Base-by-base conservation (phyloP, 2,888 invertebrate species). In the Diarsia dahlii region DNA sequence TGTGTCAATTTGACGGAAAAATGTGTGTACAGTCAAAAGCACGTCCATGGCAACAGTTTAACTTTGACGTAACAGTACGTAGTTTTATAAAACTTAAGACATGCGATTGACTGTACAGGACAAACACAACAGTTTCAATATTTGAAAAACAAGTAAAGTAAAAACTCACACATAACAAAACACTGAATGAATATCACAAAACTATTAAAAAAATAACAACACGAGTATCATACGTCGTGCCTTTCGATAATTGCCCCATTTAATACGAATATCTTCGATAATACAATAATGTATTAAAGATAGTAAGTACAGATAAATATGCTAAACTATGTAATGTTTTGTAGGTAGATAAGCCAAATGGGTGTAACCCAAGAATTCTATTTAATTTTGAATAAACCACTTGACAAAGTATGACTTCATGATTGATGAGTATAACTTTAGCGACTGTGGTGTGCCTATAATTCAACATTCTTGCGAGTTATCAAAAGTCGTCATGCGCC, bases 131-230 rank as follows among this genome's bases (percentile, higher is more conserved):
- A 39, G 15, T 15, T 23, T 4, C 34, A 34, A 60, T 1, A 20
- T 60, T 34, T 34, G 23, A 8, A 13, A 20, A 15, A 54, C 28
- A 52, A 18, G 46, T 23, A 66, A 13, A 28, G 3, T 6, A n/a
- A 15, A 58, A 60, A 82, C 82, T 82, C 72, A 82, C 82, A 84
- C 82, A 82, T 82, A 58, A 13, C 82, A 18, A 8, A 60, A 34
- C 50, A 73, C 69, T 71, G 39, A 23, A 64, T 46, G 34, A 66
- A 39, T 62, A 65, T 62, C 70, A 83, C 68, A 28, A 46, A 67
- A 52, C 48, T n/a, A n/a, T 6, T 13, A 52, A 60, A 74, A 28
- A 54, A 48, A n/a, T 13, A 39, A 52, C 20, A 10, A 15, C 12
- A 5, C 65, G 63, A 10, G 50, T 74, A 23, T 60, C 50, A 50